Percentiles rank a stretch among this genome's conserved stretches.
Conservation (phyloP, 2,113 vertebrate species). For the Sarotherodon lohbergeri region DNA sequence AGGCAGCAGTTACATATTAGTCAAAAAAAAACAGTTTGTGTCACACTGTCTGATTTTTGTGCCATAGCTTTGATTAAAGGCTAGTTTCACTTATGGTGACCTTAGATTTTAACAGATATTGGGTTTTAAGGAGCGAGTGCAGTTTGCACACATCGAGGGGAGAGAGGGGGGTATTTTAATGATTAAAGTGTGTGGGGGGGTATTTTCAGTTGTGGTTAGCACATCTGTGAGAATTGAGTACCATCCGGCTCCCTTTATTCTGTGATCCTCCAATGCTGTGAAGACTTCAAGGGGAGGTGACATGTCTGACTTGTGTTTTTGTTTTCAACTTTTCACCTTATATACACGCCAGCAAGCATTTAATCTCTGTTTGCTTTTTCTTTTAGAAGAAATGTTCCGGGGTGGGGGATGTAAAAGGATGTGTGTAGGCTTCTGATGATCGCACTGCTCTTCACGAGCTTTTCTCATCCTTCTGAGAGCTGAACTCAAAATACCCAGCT, state of each 20-base stretch:
- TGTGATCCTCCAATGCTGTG: not conserved
- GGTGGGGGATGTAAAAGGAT: not conserved
- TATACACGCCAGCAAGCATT: not conserved
- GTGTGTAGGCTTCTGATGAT: conserved; percentile 19
- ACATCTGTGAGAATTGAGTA: not conserved
- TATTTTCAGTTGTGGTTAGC: conserved; percentile 2
- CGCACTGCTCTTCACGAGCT: not conserved
- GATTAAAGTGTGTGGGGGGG: not conserved
- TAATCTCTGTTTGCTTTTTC: not conserved
- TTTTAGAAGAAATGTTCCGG: not conserved
- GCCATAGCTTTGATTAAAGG: not conserved
- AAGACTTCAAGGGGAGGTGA: not conserved
- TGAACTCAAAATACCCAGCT: not conserved
- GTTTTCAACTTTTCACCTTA: not conserved
- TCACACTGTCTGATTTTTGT: not conserved
- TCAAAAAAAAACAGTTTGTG: not conserved
- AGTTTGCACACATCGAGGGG: not conserved
- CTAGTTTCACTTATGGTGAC: not conserved
- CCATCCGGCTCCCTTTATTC: not conserved
- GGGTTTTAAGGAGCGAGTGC: not conserved
- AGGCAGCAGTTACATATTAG: not conserved
- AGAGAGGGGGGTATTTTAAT: not conserved
- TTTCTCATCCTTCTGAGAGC: not conserved
- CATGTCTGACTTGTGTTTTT: not conserved
- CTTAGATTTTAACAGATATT: not conserved